Percentiles rank a stretch among this genome's conserved stretches.
These are phyloP conservation scores for Catharus minimus DNA, from an alignment of 2,113 vertebrate species.

Conservation along the genomic window DNA sequence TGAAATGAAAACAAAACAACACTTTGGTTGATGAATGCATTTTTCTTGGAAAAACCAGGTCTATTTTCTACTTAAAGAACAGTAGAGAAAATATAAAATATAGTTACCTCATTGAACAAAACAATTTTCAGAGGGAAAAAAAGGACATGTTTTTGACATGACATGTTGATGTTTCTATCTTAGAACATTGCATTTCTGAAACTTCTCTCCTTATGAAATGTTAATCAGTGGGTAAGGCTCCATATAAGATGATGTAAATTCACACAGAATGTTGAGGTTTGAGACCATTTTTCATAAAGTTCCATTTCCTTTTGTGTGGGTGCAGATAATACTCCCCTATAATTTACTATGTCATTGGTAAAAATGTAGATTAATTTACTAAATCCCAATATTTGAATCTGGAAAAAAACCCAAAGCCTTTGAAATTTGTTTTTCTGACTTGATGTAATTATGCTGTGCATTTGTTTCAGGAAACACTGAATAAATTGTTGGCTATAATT, in stretches of 20 bases:
- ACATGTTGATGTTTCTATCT: background rate
- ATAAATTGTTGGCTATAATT: background rate
- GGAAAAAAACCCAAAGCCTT: background rate
- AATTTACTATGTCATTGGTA: background rate
- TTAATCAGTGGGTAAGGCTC: background rate
- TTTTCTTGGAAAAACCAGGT: background rate
- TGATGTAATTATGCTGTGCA: background rate
- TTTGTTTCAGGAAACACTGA: background rate
- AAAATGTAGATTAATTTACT: background rate
- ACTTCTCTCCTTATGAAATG: background rate
- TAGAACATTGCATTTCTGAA: background rate
- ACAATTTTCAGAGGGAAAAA: background rate
- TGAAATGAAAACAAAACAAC: background rate
- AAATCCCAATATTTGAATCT: background rate
- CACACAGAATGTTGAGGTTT: background rate
- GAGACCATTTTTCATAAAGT: background rate
- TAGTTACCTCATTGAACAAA: background rate
- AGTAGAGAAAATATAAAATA: background rate
- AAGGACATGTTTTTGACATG: background rate
- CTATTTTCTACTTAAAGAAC: background rate
- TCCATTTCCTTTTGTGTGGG: background rate
- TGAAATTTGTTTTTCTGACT: background rate
- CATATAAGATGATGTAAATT: background rate
- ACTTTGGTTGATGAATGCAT: background rate
- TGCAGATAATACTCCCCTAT: background rate